Conservation (phyloP, 2,888 invertebrate genomes). For the Keiferia lycopersicella region DNA sequence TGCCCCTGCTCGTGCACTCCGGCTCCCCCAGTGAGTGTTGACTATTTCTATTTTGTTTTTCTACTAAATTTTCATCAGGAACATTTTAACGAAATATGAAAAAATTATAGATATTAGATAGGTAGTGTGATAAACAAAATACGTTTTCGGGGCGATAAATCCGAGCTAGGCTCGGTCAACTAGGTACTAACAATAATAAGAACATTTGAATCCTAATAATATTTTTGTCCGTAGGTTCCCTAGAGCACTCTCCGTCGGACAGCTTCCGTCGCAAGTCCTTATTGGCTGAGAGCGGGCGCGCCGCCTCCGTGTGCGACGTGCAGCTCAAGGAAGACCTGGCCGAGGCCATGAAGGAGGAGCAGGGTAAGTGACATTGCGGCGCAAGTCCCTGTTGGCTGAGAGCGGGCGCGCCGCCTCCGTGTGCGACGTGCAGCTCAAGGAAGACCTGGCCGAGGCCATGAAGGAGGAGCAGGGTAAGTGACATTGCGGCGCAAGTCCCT, state of each 20-base stretch:
- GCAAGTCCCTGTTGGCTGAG: conserved; percentile 75
- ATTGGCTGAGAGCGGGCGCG: conserved; percentile 61
- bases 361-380: conserved; percentile 82
- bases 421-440: conserved; percentile 90
- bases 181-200: too few relatives aligned
- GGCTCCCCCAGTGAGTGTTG: not conserved
- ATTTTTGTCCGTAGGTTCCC: conserved; percentile 85
- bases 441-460: conserved; percentile 97
- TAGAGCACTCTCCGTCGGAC: conserved; percentile 95
- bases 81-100: too few relatives aligned
- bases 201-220: too few relatives aligned
- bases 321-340: conserved; percentile 94
- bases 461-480: conserved; percentile 84
- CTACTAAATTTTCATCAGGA: too few relatives aligned
- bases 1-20: not conserved
- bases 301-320: conserved; percentile 84
- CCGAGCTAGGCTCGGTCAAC: too few relatives aligned
- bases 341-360: conserved; percentile 94
- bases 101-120: too few relatives aligned
- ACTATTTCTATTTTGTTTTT: too few relatives aligned
- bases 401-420: conserved; percentile 66
- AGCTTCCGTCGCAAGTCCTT: conserved; percentile 85
- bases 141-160: too few relatives aligned
- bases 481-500: conserved; percentile 85
- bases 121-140: too few relatives aligned